Evolutionary conservation across 1,140 invertebrate genomes (phyloP), one percentile per base, ranked within the genome.

Genomic region (Asobara japonica): DNA sequence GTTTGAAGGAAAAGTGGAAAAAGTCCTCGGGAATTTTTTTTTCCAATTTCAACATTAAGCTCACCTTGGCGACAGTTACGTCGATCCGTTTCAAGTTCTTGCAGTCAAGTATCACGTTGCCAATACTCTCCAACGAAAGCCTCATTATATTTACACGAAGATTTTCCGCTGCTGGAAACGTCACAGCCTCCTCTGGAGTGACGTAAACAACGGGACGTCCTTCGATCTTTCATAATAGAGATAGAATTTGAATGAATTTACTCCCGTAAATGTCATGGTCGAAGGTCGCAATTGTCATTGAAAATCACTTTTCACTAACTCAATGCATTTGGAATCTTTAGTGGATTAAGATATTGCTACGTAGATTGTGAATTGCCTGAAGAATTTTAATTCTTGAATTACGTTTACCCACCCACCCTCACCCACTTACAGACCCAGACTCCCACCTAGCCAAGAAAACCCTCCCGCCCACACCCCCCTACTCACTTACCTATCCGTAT

Each of bases 121-220:
- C 69, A 6, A 51, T 56, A 20, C 70, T 78, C 8, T 76, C 71
- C 16, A 80, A 66, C 0, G 76, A 72, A 16, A 85, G 77, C 36
- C 81, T 83, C 72, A 86, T 84, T 71, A 91, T 83, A n/a, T 77
- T 83, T 31, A 88, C 82, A 68, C 89, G 83, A 20, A 92, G 36
- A 79, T 90, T 89, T 75, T 92, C 91, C 8, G 91, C 88, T 0
- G 90, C 89, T 20, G 91, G 91, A 77, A 91, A 93, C 30, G 89
- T 82, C 7, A 93, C 74, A 36, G 89, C 88, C 64, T 90, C 88
- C 64, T 89, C 87, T 3, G 91, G 89, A 22, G 84, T 87, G 2
- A 92, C 83, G n/a, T 90, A 75, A 65, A 88, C 79, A 62, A 86
- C 79, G 29, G 73, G 74, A 18, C 71, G 67, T 11, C 78, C 79